phyloP scores from a whole-genome alignment of 2,113 vertebrate genomes.

The Myotis brandtii region DNA sequence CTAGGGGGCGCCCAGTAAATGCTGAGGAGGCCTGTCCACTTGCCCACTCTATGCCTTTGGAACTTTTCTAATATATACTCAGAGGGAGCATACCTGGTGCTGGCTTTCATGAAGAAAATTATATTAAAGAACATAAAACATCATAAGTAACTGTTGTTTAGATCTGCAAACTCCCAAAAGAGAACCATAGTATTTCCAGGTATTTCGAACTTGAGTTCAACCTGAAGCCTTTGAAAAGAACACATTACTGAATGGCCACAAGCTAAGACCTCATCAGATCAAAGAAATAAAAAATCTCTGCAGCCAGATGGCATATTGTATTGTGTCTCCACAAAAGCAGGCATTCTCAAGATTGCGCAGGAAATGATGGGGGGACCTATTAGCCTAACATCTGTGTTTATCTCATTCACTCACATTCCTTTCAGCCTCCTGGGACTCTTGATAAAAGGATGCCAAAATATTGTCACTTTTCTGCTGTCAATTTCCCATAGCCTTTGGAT shows the following conservation, averaged over 20 bases:
- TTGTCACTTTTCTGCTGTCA: constrained; percentile 68
- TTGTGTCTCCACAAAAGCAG: neutral
- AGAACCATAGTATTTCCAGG: neutral
- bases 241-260: neutral
- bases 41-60: neutral
- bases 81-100: neutral
- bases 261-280: neutral
- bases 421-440: constrained; percentile 64
- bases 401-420: constrained; percentile 33
- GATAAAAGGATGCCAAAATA: constrained; percentile 63
- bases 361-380: neutral
- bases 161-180: neutral
- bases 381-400: constrained; percentile 49
- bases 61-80: neutral
- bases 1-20: neutral
- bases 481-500: constrained; percentile 75
- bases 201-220: constrained; percentile 51
- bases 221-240: constrained; percentile 63
- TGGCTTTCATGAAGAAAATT: constrained; percentile 43
- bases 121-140: neutral
- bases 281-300: neutral
- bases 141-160: neutral
- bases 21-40: neutral
- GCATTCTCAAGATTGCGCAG: neutral
- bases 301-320: neutral